Evolutionary conservation across 2,888 invertebrate genomes (phyloP).

Genomic region (Actias luna): DNA sequence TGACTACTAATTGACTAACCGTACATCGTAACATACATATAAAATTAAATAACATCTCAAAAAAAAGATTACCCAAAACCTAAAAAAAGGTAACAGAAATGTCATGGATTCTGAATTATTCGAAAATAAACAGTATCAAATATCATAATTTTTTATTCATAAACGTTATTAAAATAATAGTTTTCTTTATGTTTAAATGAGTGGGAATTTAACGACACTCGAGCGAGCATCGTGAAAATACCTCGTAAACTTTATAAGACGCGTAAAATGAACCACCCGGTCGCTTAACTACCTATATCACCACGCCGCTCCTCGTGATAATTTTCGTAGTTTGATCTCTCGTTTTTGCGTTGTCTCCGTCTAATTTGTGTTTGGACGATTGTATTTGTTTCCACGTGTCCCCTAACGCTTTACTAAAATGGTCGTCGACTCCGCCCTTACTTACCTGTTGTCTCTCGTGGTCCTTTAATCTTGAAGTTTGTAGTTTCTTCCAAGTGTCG

Average conservation of each 20-base stretch:
- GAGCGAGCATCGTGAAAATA: conserved; percentile 60
- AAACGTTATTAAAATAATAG: conserved; percentile 49
- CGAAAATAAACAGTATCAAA: conserved; percentile 30
- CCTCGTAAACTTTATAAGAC: conserved; percentile 67
- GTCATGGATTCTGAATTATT: conserved; percentile 61
- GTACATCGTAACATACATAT: conserved; percentile 39
- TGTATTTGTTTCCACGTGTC: conserved; percentile 91
- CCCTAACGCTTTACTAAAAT: conserved; percentile 94
- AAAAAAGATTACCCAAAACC: conserved; percentile 58
- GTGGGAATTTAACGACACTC: conserved; percentile 71
- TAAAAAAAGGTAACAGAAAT: conserved; percentile 66
- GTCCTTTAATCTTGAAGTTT: conserved; percentile 82
- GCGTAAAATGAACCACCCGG: conserved; percentile 57
- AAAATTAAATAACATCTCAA: conserved; percentile 51
- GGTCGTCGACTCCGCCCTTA: conserved; percentile 88
- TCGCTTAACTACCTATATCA: conserved; percentile 60
- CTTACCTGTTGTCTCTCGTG: conserved; percentile 56
- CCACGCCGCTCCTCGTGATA: conserved; percentile 75
- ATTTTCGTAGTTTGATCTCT: conserved; percentile 72
- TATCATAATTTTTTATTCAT: conserved; percentile 39
- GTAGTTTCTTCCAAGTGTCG: conserved; percentile 90
- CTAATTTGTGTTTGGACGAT: conserved; percentile 73
- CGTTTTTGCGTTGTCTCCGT: conserved; percentile 52
- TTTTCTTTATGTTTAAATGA: conserved; percentile 54
- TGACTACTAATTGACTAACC: conserved; percentile 78